A percentile compares a stretch with the other conserved stretches of the same genome.
Conservation (phyloP, 2,888 invertebrate species). For the Phengaris arion region DNA sequence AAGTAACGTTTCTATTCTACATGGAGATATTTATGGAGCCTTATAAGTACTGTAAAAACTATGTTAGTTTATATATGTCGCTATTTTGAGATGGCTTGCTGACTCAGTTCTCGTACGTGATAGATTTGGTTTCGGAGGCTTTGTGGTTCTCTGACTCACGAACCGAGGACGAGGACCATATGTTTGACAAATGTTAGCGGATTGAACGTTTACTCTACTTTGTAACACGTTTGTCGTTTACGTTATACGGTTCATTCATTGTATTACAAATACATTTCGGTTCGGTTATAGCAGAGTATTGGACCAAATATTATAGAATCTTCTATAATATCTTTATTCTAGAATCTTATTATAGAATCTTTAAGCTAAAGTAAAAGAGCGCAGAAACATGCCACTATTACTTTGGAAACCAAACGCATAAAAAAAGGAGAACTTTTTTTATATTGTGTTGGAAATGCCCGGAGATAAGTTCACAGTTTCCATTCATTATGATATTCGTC, state of each 20-base stretch:
- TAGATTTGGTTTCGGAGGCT: constrained; percentile 14
- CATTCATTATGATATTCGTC: neutral
- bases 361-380: neutral
- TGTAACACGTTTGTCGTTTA: neutral
- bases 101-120: constrained; percentile 2
- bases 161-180: neutral
- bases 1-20: neutral
- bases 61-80: neutral
- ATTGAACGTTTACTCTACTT: neutral
- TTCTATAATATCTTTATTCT: too few relatives aligned
- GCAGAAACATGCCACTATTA: too few relatives aligned
- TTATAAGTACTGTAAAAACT: neutral
- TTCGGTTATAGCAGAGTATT: neutral
- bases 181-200: neutral
- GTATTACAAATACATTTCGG: neutral
- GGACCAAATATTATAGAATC: neutral
- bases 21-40: neutral
- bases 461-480: neutral
- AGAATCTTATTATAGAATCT: too few relatives aligned
- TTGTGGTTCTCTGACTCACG: constrained; percentile 17
- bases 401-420: too few relatives aligned
- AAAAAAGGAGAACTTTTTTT: neutral
- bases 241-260: neutral
- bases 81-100: neutral
- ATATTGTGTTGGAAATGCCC: neutral